These are phyloP conservation scores for Coelopa pilipes DNA, from an alignment of 2,888 invertebrate species.

Conservation along the genomic window DNA sequence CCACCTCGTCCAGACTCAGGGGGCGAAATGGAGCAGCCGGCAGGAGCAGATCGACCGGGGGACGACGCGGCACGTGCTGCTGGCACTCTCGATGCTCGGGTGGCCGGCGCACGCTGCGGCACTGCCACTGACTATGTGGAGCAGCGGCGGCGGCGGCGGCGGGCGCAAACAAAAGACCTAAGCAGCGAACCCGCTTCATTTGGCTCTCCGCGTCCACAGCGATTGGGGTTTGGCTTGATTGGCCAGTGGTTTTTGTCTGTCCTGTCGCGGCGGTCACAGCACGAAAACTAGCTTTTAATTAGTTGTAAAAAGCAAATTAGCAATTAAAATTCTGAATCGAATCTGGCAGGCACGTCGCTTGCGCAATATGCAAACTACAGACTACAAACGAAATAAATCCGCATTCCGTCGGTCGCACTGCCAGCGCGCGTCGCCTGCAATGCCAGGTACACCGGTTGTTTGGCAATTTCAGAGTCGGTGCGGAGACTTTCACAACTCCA, in stretches of 20 bases:
- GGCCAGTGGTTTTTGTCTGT: background rate
- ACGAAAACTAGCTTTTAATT: constrained; percentile 20
- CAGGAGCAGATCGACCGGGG: constrained; percentile 1
- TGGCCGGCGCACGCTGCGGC: too few relatives aligned
- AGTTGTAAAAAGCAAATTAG: constrained; percentile 29
- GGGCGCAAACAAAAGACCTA: constrained; percentile 38
- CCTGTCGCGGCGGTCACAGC: constrained; percentile 6
- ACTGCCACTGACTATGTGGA: background rate
- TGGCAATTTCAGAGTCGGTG: background rate
- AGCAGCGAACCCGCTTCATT: constrained; percentile 37
- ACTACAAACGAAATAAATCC: too few relatives aligned
- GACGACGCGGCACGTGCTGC: constrained; percentile 2
- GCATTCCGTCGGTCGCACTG: too few relatives aligned
- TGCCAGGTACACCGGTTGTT: background rate
- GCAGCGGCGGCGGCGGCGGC: background rate
- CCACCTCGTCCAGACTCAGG: too few relatives aligned
- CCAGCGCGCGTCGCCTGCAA: background rate
- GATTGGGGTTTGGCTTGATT: background rate
- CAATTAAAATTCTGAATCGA: constrained; percentile 20
- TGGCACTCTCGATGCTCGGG: background rate
- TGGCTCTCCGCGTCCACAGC: too few relatives aligned
- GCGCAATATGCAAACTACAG: background rate
- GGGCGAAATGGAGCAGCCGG: background rate
- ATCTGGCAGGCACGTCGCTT: background rate
- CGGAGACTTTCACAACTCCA: too few relatives aligned